Conservation (phyloP, 1,140 invertebrate genomes). For the Pachyrhynchus sulphureomaculatus region DNA sequence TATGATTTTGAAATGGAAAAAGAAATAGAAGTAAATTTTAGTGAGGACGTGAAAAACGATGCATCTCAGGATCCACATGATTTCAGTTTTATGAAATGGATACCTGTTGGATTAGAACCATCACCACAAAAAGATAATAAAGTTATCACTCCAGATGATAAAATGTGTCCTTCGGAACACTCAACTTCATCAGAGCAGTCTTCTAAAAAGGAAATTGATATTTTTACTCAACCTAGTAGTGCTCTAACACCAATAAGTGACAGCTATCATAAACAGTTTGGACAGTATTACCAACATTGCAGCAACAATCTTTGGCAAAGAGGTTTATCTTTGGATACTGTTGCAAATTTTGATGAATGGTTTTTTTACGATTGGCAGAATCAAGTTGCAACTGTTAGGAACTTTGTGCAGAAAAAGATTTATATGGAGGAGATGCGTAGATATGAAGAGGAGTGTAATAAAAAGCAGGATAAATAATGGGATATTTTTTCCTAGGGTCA, state of each 20-base stretch:
- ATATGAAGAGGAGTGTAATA: too few relatives aligned
- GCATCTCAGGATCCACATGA: not conserved
- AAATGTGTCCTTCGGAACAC: not conserved
- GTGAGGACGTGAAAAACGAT: not conserved
- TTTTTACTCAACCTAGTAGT: not conserved
- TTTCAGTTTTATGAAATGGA: conserved; percentile 35
- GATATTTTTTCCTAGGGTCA: too few relatives aligned
- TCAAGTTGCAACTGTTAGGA: conserved; percentile 37
- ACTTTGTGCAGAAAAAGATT: conserved; percentile 48
- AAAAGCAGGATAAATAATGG: too few relatives aligned
- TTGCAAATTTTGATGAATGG: conserved; percentile 39
- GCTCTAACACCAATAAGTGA: not conserved
- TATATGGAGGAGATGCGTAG: conserved; percentile 45
- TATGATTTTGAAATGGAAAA: conserved; percentile 37
- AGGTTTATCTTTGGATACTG: conserved; percentile 39
- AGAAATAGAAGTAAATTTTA: conserved; percentile 22
- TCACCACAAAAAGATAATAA: not conserved
- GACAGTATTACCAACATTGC: conserved; percentile 38
- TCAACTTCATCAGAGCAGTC: conserved; percentile 1
- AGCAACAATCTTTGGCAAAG: conserved; percentile 37
- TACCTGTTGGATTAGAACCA: conserved; percentile 30
- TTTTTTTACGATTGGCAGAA: conserved; percentile 43
- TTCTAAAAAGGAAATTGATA: not conserved
- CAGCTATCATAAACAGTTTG: conserved; percentile 28
- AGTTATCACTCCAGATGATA: not conserved